These are phyloP conservation scores for Peromyscus melanophrys DNA, from an alignment of 2,797 vertebrate species.

Conservation along the genomic window DNA sequence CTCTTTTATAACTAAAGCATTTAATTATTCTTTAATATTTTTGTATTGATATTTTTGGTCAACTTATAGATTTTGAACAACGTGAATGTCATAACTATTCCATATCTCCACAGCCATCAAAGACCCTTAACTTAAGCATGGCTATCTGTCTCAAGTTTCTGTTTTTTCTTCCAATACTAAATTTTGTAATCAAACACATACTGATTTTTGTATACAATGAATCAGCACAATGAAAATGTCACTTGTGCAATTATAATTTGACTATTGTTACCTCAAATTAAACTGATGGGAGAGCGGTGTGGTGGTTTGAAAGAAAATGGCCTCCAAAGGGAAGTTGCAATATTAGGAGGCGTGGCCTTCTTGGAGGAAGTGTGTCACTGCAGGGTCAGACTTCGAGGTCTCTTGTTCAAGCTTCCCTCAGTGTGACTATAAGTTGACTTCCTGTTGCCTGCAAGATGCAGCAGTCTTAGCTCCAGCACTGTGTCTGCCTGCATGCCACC, in stretches of 20 bases:
- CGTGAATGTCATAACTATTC: not conserved
- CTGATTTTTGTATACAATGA: not conserved
- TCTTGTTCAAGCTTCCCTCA: not conserved
- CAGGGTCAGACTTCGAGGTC: not conserved
- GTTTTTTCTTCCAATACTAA: not conserved
- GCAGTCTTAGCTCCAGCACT: accelerated
- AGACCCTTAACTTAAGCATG: not conserved
- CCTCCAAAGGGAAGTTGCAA: too few relatives aligned
- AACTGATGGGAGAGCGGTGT: not conserved
- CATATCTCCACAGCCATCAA: not conserved
- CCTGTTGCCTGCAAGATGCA: not conserved
- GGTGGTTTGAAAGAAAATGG: not conserved
- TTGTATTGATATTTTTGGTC: not conserved
- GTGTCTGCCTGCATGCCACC: not conserved
- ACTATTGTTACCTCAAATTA: not conserved
- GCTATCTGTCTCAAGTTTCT: not conserved
- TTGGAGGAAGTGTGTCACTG: not conserved
- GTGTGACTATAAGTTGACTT: not conserved
- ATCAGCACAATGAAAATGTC: not conserved
- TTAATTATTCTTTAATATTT: not conserved
- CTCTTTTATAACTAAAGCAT: too few relatives aligned
- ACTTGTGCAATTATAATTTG: not conserved
- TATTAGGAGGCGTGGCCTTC: not conserved
- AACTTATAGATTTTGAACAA: not conserved
- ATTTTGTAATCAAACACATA: not conserved